Evolutionary conservation across 1,140 invertebrate genomes (phyloP), one percentile per base, ranked within the genome.

Genomic region (Galleria mellonella): DNA sequence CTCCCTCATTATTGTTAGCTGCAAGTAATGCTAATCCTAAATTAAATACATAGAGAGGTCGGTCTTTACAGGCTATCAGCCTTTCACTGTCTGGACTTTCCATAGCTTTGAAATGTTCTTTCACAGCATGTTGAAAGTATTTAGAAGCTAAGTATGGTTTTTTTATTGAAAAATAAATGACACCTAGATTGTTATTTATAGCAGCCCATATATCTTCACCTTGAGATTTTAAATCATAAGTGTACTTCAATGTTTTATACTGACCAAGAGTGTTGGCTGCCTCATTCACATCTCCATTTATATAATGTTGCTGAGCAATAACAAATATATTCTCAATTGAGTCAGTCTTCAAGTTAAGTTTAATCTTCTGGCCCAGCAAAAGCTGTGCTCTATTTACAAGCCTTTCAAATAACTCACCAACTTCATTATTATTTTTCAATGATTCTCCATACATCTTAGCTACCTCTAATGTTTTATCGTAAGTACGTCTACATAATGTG

Each of bases 161-260:
- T 4, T 93, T 92, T 63, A 97, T 90, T 14, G 94, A 92, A 65
- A 96, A 90, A 87, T 97, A 93, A 49, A 97, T 90, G 48, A 96
- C 93, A 28, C 93, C 96, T 59, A 97, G 90, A 72, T 98, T 97
- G 72, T 98, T 98, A 68, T 95, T 94, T 56, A 94, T 93, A 59
- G 94, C 90, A 32, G 95, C 78, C 81, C 77, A 86, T 32, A 86
- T 76, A 33, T 87, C 84, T 67, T 86, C 83, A n/a, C 76, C 74
- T 51, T 86, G 72, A 41, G 55, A 60, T 55, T 78, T 83, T 12
- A 79, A 37, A 55, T 81, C 68, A 60, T 83, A 83, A 55, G 62
- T 73, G 47, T 72, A 72, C 43, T 82, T 85, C 51, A 79, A 69
- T 56, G 73, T 83, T 63, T 77, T 87, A 43, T 86, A 88, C 13